phyloP scores from a whole-genome alignment of 2,888 invertebrate species.

The Ochlodes sylvanus region DNA sequence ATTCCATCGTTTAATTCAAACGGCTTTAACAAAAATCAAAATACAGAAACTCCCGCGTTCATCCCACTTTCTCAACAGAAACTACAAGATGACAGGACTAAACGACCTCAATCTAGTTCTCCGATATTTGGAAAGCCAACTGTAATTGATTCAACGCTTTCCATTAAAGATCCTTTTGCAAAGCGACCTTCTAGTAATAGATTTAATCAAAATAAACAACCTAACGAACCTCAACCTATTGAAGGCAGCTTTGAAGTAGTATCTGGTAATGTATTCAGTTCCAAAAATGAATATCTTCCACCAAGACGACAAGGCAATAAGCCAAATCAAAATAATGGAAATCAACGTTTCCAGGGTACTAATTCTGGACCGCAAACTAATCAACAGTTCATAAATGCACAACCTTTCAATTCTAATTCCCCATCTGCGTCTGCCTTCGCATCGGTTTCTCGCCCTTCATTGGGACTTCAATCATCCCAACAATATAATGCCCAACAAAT shows the following conservation, averaged over 20 bases:
- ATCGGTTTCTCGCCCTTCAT: constrained; percentile 29
- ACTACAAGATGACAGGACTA: constrained; percentile 35
- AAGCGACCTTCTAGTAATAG: constrained; percentile 17
- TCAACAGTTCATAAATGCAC: constrained; percentile 15
- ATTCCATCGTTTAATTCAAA: background rate
- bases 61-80: constrained; percentile 40
- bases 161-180: constrained; percentile 35
- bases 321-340: constrained; percentile 20
- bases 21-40: constrained; percentile 4
- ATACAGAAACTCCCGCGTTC: constrained; percentile 6
- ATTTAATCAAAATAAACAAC: constrained; percentile 27
- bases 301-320: constrained; percentile 13
- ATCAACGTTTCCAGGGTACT: constrained; percentile 28
- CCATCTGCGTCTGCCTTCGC: constrained; percentile 38
- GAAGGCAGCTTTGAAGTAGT: constrained; percentile 34
- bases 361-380: constrained; percentile 13
- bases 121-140: constrained; percentile 31
- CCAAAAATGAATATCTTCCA: constrained; percentile 26
- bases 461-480: constrained; percentile 12
- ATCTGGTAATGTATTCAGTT: constrained; percentile 28
- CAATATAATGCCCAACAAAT: background rate
- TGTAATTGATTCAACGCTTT: constrained; percentile 28
- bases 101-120: constrained; percentile 5
- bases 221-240: background rate
- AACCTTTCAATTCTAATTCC: constrained; percentile 20